These are phyloP conservation scores for Volucella bombylans DNA, from an alignment of 2,888 invertebrate genomes.

Conservation along the genomic window DNA sequence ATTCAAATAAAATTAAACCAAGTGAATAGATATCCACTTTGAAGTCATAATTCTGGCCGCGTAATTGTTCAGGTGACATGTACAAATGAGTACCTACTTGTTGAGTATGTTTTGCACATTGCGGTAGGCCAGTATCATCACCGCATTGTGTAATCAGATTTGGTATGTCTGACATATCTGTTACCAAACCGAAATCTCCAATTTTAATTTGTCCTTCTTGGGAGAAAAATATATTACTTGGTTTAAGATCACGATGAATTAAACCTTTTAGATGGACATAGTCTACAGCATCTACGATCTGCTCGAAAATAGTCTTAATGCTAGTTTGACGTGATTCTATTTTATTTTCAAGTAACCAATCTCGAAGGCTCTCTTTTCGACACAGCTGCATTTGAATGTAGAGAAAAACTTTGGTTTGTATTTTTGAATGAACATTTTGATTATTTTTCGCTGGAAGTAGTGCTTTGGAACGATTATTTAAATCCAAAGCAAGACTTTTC, in stretches of 20 bases:
- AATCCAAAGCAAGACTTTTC: constrained; percentile 42
- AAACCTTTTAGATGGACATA: constrained; percentile 96
- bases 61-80: constrained; percentile 98
- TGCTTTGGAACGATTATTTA: constrained; percentile 55
- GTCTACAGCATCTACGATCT: constrained; percentile 96
- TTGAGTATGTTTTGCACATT: constrained; percentile 84
- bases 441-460: constrained; percentile 43
- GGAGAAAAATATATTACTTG: constrained; percentile 96
- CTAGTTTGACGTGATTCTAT: constrained; percentile 82
- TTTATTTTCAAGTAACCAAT: constrained; percentile 90
- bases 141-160: constrained; percentile 79
- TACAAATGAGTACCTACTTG: constrained; percentile 94
- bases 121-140: constrained; percentile 78
- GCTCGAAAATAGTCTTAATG: constrained; percentile 89
- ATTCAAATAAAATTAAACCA: constrained; percentile 96
- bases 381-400: constrained; percentile 99
- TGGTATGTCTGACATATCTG: constrained; percentile 88
- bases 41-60: constrained; percentile 89
- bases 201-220: constrained; percentile 95
- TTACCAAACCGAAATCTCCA: constrained; percentile 99
- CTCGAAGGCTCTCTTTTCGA: constrained; percentile 92
- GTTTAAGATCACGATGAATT: constrained; percentile 98
- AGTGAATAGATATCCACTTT: constrained; percentile 98
- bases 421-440: constrained; percentile 74
- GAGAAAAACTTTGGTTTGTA: constrained; percentile 86